Conservation (phyloP, 2,888 invertebrate genomes). For the Tenthredo livida region DNA sequence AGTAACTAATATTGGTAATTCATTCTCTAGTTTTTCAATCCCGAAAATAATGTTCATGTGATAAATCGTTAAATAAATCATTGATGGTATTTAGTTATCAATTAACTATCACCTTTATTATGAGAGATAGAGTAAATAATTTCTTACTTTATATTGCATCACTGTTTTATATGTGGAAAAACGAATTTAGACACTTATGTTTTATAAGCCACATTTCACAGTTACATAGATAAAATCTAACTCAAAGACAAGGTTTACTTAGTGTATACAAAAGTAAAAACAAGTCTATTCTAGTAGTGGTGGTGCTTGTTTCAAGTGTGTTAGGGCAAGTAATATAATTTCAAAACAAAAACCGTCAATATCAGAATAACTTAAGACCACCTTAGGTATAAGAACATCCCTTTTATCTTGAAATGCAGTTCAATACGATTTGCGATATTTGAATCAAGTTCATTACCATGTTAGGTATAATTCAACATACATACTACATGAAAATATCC, state of each 20-base stretch:
- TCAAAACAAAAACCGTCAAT: conserved; percentile 7
- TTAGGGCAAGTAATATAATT: conserved; percentile 16
- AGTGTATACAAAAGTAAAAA: conserved; percentile 41
- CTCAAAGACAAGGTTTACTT: conserved; percentile 37
- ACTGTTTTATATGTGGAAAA: neutral
- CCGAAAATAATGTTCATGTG: neutral
- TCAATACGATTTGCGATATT: conserved; percentile 9
- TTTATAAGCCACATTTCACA: conserved; percentile 33
- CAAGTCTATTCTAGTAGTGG: conserved; percentile 41
- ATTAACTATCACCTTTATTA: conserved; percentile 1
- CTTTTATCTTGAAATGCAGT: conserved; percentile 39
- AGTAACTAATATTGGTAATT: conserved; percentile 3
- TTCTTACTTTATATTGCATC: conserved; percentile 19
- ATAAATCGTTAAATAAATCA: neutral
- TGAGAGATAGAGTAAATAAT: neutral
- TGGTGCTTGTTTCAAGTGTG: neutral
- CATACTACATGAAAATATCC: conserved; percentile 36
- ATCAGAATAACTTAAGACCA: conserved; percentile 20
- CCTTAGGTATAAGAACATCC: neutral
- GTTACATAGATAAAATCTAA: conserved; percentile 34
- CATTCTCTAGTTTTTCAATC: neutral
- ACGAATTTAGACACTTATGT: conserved; percentile 22
- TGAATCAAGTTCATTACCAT: neutral
- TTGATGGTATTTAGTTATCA: neutral
- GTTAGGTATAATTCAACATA: neutral